Percentiles rank a stretch among this genome's conserved stretches.
These are phyloP conservation scores for Drosophila paranaensis DNA, from an alignment of 2,888 invertebrate genomes.

Conservation along the genomic window DNA sequence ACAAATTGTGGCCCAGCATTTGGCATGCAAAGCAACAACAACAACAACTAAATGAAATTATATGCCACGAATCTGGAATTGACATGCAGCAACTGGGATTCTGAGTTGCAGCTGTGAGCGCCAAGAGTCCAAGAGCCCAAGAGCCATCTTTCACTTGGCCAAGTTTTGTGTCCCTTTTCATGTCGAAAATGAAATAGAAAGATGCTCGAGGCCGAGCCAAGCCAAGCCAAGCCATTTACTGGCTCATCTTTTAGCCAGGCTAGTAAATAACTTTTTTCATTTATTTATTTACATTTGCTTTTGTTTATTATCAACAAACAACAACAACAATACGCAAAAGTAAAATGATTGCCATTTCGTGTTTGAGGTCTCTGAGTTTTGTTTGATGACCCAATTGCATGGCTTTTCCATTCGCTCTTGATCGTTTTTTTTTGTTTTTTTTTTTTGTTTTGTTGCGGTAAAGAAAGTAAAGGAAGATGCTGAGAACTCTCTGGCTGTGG, in stretches of 20 bases:
- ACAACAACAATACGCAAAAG: slow-evolving; percentile 36
- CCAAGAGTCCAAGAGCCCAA: slow-evolving; percentile 13
- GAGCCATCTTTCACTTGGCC: slow-evolving; percentile 44
- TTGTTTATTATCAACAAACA: slow-evolving; percentile 72
- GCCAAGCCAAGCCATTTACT: slow-evolving; percentile 48
- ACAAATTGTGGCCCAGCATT: slow-evolving; percentile 74
- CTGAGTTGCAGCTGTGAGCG: slow-evolving; percentile 18
- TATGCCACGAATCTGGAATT: slow-evolving; percentile 70
- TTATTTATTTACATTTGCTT: slow-evolving; percentile 44
- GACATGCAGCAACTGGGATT: slow-evolving; percentile 48
- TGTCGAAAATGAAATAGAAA: slow-evolving; percentile 70
- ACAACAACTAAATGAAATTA: slow-evolving; percentile 68
- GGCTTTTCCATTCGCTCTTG: slow-evolving; percentile 45
- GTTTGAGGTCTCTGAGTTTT: slow-evolving; percentile 62
- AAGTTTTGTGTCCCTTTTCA: slow-evolving; percentile 40
- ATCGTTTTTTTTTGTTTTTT: slow-evolving; percentile 23
- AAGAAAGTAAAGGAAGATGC: slow-evolving; percentile 66
- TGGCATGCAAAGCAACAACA: slow-evolving; percentile 73
- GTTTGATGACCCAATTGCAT: slow-evolving; percentile 71
- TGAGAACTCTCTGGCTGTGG: slow-evolving; percentile 14
- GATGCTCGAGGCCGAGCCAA: slow-evolving; percentile 35
- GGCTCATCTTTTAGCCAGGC: slow-evolving; percentile 61
- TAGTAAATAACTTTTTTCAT: slow-evolving; percentile 58
- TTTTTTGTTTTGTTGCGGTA: slow-evolving; percentile 39
- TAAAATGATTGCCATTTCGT: slow-evolving; percentile 78